phyloP scores from a whole-genome alignment of 1,140 invertebrate genomes.

The Fopius arisanus region DNA sequence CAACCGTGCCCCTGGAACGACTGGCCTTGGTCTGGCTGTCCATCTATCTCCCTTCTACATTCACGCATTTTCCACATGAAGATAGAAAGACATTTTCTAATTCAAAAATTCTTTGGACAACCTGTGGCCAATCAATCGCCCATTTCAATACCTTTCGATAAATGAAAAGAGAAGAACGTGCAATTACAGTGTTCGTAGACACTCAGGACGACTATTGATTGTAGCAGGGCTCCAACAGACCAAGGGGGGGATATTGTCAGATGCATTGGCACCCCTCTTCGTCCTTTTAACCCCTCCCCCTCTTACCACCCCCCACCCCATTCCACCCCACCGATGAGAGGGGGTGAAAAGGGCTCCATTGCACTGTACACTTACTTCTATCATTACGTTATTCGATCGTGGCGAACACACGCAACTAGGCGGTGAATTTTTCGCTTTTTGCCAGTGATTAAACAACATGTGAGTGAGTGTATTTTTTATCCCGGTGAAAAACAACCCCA shows the following conservation, averaged over 20 bases:
- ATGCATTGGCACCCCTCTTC: slow-evolving; percentile 31
- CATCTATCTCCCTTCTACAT: not conserved
- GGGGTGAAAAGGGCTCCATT: not conserved
- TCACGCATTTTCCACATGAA: not conserved
- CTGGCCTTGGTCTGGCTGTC: slow-evolving; percentile 17
- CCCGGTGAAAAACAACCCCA: no score
- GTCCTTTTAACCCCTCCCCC: not conserved
- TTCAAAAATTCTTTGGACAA: not conserved
- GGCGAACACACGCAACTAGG: slow-evolving; percentile 1
- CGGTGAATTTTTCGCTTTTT: not conserved
- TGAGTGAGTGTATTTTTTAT: no score
- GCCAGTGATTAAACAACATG: not conserved
- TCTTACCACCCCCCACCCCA: no score
- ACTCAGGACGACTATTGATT: slow-evolving; percentile 28
- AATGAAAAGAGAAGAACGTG: not conserved
- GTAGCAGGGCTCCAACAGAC: slow-evolving; percentile 16
- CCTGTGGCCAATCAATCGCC: no score
- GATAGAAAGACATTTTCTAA: no score
- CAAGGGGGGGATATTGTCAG: slow-evolving; percentile 14
- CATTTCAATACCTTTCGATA: not conserved
- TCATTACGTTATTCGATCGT: not conserved
- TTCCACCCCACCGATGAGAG: not conserved
- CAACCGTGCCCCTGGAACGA: slow-evolving; percentile 9
- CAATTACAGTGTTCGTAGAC: slow-evolving; percentile 18
- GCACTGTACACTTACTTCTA: slow-evolving; percentile 5